These are phyloP conservation scores for Copidosoma aretas DNA, from an alignment of 2,888 invertebrate genomes.

Conservation along the genomic window DNA sequence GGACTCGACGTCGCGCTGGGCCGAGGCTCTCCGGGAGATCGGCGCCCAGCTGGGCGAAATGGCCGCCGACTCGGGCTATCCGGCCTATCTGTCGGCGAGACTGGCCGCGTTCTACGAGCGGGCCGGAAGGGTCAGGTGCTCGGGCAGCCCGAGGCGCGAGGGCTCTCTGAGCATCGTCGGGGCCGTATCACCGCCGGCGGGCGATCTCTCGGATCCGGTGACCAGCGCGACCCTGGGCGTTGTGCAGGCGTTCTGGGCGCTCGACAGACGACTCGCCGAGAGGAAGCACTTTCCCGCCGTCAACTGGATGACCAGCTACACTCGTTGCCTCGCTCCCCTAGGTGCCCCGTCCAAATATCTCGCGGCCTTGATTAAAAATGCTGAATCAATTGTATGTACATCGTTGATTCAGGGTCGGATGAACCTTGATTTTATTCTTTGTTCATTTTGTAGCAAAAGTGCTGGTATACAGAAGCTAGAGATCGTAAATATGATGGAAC, in stretches of 20 bases:
- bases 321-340: conserved; percentile 94
- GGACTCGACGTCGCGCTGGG: conserved; percentile 80
- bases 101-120: conserved; percentile 98
- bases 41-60: conserved; percentile 98
- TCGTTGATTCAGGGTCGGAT: too few species aligned
- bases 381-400: too few species aligned
- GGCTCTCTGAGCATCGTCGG: conserved; percentile 98
- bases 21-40: conserved; percentile 84
- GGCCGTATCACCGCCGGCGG: conserved; percentile 98
- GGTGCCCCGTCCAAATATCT: too few species aligned
- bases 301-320: conserved; percentile 95
- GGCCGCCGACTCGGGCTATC: conserved; percentile 98
- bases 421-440: too few species aligned
- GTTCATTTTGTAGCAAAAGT: too few species aligned
- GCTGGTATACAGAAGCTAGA: too few species aligned
- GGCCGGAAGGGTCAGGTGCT: conserved; percentile 91
- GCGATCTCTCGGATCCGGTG: conserved; percentile 99
- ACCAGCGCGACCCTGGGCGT: conserved; percentile 97
- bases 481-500: too few species aligned
- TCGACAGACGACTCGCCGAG: conserved; percentile 97
- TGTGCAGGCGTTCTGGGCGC: conserved; percentile 98
- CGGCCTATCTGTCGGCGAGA: conserved; percentile 95
- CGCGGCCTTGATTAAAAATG: too few species aligned
- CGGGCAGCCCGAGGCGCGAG: conserved; percentile 94
- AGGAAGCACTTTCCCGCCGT: conserved; percentile 99